Base-by-base conservation (phyloP, 2,888 invertebrate genomes). In the Diarsia mendica region DNA sequence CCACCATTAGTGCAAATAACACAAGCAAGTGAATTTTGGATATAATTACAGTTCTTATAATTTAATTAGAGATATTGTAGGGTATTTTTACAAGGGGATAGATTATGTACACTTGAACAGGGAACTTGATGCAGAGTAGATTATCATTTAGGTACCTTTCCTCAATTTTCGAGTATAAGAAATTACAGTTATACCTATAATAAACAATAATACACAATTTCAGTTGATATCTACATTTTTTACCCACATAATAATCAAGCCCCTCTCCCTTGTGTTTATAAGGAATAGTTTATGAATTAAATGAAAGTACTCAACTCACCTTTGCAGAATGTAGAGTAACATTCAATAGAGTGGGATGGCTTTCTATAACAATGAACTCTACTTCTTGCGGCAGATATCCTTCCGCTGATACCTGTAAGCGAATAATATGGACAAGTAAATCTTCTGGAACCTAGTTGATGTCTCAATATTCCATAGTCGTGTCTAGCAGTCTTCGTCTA, bases 331-430 rank as follows among this genome's bases (percentile, higher is more conserved):
- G 97, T 84, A 99, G 94, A 13, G 98, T 99, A 58, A 99, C 97
- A 93, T 99, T 99, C 65, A 99, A 95, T 71, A 98, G 95, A 3
- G 99, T 98, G 6, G 99, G 98, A 93, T 98, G 98, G 88, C 98
- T 97, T 85, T 98, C 98, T 67, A 98, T 97, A 13, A 99, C 98
- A 94, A 98, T 98, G 91, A 99, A 98, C 91, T 98, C 98, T 46
- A 98, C 97, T 93, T 99, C 98, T 88, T 98, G 97, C 0, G 99
- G 98, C 61, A 98, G 96, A 91, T 97, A 99, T 60, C 98, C 98
- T 89, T 98, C 98, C 49, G 98, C 98, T 89, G 98, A 98, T 20
- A 98, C 98, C 98, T 98, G 90, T 6, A 70, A 87, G 75, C 11
- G 70, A 11, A 65, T 28, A 11, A 65, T 28, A 72, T 33, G 64